Conservation (phyloP, 1,140 invertebrate genomes). For the Holcopasites calliopsidis region DNA sequence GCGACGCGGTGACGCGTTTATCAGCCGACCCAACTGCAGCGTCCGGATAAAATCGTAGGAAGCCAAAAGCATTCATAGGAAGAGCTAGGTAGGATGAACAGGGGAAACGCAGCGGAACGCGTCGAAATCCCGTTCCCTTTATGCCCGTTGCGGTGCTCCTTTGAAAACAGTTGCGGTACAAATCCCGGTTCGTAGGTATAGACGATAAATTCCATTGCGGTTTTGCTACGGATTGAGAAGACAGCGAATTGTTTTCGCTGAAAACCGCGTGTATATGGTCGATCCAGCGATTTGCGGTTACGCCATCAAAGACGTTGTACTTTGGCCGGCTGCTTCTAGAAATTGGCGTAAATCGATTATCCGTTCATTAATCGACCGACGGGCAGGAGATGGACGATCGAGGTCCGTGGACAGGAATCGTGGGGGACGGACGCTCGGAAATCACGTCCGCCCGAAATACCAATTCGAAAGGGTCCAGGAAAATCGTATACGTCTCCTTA, state of each 20-base stretch:
- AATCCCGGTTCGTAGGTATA: constrained; percentile 39
- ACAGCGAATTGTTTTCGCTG: constrained; percentile 47
- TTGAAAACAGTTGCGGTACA: constrained; percentile 44
- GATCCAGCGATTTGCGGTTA: constrained; percentile 44
- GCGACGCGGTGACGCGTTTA: not conserved
- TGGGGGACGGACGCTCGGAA: constrained; percentile 16
- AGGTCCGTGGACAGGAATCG: not conserved
- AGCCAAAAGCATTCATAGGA: not conserved
- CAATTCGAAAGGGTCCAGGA: not conserved
- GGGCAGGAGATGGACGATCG: constrained; percentile 30
- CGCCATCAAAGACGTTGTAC: constrained; percentile 48
- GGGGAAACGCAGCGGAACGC: not conserved
- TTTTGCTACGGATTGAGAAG: constrained; percentile 38
- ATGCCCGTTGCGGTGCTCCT: constrained; percentile 35
- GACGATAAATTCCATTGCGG: constrained; percentile 48
- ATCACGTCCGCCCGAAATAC: constrained; percentile 20
- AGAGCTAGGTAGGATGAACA: not conserved
- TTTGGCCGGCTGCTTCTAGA: constrained; percentile 26
- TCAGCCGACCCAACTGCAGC: constrained; percentile 5
- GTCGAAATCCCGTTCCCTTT: constrained; percentile 40
- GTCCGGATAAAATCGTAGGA: constrained; percentile 1
- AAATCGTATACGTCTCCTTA: constrained; percentile 16
- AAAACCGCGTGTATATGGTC: constrained; percentile 35
- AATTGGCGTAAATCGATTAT: constrained; percentile 44
- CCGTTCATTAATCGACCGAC: constrained; percentile 41